These are phyloP conservation scores for Apamea epomidion DNA, from an alignment of 2,888 invertebrate genomes.

Conservation along the genomic window DNA sequence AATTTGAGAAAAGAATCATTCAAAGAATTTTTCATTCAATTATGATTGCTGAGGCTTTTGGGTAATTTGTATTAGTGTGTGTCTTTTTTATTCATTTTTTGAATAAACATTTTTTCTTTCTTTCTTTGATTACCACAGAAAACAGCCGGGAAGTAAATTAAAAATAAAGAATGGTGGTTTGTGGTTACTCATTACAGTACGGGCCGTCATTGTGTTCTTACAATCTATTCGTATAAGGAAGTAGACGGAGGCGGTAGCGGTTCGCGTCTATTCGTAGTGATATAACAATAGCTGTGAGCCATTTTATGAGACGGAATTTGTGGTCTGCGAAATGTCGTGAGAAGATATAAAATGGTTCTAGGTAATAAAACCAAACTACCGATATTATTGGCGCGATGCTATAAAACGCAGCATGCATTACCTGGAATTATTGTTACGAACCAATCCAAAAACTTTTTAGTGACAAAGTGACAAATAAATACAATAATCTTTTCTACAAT, in stretches of 20 bases:
- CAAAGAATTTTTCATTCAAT: no score
- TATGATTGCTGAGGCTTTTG: neutral
- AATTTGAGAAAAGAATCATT: neutral
- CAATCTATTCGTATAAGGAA: neutral
- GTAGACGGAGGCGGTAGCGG: neutral
- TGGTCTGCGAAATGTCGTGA: slow-evolving; percentile 32
- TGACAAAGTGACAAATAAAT: neutral
- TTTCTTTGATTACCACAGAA: neutral
- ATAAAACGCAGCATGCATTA: neutral
- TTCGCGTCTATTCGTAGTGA: neutral
- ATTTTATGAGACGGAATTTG: slow-evolving; percentile 34
- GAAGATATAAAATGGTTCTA: slow-evolving; percentile 38
- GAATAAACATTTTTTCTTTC: neutral
- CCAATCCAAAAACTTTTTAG: neutral
- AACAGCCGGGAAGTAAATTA: neutral
- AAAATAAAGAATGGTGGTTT: neutral
- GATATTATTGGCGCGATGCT: neutral
- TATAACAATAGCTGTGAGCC: neutral
- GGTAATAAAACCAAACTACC: slow-evolving; percentile 25
- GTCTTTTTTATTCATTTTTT: neutral
- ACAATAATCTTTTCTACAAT: neutral
- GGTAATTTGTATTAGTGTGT: neutral
- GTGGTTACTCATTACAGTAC: neutral
- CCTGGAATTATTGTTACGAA: neutral
- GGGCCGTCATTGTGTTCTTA: neutral